These are phyloP conservation scores for Belgica antarctica DNA, from an alignment of 2,888 invertebrate genomes.

Conservation along the genomic window DNA sequence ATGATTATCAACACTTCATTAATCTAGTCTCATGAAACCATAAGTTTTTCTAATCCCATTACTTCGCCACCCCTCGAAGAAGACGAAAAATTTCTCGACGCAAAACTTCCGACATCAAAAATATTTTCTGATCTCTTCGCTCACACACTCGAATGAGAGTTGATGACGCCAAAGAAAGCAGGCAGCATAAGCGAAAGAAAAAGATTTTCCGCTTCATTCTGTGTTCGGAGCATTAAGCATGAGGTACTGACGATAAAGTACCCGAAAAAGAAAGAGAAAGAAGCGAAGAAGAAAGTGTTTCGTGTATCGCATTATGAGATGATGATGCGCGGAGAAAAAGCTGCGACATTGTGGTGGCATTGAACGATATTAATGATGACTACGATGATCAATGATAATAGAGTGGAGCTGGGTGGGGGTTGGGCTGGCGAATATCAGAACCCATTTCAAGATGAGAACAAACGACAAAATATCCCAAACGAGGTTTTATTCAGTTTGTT, in stretches of 20 bases:
- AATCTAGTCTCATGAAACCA: background rate
- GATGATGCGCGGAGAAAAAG: background rate
- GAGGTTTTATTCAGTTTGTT: background rate
- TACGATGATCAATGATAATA: constrained; percentile 37
- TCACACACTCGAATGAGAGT: constrained; percentile 4
- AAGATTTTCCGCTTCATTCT: background rate
- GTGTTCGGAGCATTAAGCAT: background rate
- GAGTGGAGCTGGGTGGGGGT: background rate
- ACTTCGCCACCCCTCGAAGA: background rate
- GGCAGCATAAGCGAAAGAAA: background rate
- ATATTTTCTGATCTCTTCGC: background rate
- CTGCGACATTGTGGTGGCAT: constrained; percentile 34
- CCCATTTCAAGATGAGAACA: background rate
- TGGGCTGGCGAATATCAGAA: background rate
- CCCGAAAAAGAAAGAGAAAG: background rate
- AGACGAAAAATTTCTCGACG: background rate
- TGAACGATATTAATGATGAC: background rate
- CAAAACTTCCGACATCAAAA: background rate
- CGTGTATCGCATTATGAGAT: background rate
- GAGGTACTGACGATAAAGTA: background rate
- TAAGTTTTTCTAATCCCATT: constrained; percentile 1
- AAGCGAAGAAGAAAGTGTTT: background rate
- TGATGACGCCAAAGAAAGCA: background rate
- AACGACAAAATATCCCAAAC: background rate
- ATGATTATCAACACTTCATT: constrained; percentile 5